Base-by-base conservation (phyloP, 2,888 invertebrate species). In the Nasonovia ribisnigri region DNA sequence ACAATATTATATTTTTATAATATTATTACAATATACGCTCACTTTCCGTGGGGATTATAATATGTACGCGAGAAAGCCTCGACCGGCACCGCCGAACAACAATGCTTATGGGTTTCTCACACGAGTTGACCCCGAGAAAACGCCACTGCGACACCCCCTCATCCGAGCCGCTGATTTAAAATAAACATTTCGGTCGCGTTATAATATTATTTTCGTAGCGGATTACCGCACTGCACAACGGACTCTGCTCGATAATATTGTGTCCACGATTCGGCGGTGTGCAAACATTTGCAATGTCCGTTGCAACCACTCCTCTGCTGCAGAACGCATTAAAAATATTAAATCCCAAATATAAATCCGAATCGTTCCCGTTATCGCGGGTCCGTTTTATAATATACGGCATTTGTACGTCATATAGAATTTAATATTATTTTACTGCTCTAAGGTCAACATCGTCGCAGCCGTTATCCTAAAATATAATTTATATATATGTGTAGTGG, bases 301-400 rank as follows among this genome's bases (percentile, higher is more conserved):
- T 51, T 57, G 54, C 26, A 11, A 42, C 16, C 10, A 67, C 54
- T 26, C 3, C 26, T 20, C 46, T 36, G 46, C 20, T 46, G 16
- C 51, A 20, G 51, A 84, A 60, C 86, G 86, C 92, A 92, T 92
- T 92, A 92, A 36, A 87, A 92, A 60, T 92, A 92, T 92, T 92
- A 87, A 84, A 60, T 86, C 26, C 60, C 46, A n/a, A 77, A 24
- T 26, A 46, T 67, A 90, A 90, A 90, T 51, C 90, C 90, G 51
- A 51, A 46, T 4, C 36, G 48, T 88, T 42, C 42, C 48, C 87
- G 87, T 48, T 51, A 36, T 51, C 88, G 54, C 88, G 24, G 29
- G 43, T 43, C 42, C 29, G 42, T 13, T 84, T 29, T 29, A 84
- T 84, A 84, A 84, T 43, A 84, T 77, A 84, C 26, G 43, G 26